A percentile compares a stretch with the other conserved stretches of the same genome.
These are phyloP conservation scores for Terrapene triunguis DNA, from an alignment of 2,113 vertebrate species.

Conservation along the genomic window DNA sequence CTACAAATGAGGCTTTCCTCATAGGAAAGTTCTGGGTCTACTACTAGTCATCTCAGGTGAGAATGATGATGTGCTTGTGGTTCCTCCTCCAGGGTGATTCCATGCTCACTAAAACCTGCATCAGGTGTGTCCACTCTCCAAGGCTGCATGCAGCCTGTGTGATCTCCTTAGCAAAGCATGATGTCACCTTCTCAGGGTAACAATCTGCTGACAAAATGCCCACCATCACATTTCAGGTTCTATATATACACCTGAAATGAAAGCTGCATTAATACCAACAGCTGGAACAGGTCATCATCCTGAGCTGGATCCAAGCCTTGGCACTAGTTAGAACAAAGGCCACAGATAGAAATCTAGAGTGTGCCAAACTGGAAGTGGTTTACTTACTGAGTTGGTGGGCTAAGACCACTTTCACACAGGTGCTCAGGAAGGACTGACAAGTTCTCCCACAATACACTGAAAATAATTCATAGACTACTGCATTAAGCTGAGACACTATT, in stretches of 20 bases:
- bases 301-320: not conserved
- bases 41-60: too few species aligned
- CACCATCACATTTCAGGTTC: not conserved
- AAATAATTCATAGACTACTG: not conserved
- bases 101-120: not conserved
- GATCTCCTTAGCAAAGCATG: not conserved
- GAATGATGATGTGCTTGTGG: too few species aligned
- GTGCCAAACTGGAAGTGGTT: not conserved
- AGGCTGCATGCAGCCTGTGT: fast-evolving
- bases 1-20: too few species aligned
- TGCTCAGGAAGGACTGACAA: fast-evolving
- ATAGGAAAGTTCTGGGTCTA: too few species aligned
- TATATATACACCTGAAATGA: too few species aligned
- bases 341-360: not conserved
- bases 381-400: not conserved
- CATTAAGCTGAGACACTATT: too few species aligned
- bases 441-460: not conserved
- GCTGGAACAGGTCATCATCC: too few species aligned
- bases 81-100: too few species aligned
- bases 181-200: not conserved
- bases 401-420: not conserved
- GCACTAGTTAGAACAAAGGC: not conserved
- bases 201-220: not conserved
- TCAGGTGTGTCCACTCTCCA: fast-evolving
- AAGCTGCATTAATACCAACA: too few species aligned